Evolutionary conservation across 1,140 invertebrate genomes (phyloP), one percentile per base, ranked within the genome.

Genomic region (Brachionus asplanchnoidis): DNA sequence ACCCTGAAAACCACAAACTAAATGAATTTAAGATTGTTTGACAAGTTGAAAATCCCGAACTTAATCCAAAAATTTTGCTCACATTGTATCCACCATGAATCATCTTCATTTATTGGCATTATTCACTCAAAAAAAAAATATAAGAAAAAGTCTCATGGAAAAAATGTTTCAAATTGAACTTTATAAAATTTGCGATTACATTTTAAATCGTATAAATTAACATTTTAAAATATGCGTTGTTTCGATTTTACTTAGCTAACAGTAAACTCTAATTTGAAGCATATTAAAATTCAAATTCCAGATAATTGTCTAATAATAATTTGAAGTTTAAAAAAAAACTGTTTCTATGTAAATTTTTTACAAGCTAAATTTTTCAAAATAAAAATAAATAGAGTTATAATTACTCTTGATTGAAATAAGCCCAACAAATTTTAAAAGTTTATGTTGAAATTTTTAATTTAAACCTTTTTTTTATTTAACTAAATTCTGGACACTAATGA

Each of bases 241-340:
- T 5, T 60, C 17, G 53, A 26, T 60, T 20, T 60, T 60, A 9
- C 53, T 60, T 60, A 17, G 50, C 50, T 56, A 26, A 60, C 53
- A 60, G 53, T 20, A 17, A 60, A 26, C 53, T 60, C 53, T 14
- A 60, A 60, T 60, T 60, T 60, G 53, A 23, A 60, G 53, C 53
- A 60, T 60, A 60, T 60, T 60, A 60, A 60, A 60, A 60, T 60
- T 60, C 20, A 20, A 23, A 60, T 60, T 60, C 17, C 53, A 60
- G 53, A 60, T 60, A 60, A 60, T 60, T 60, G 53, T 60, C 53
- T 60, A 60, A 60, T 60, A 60, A 60, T 60, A 60, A 60, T 60
- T 60, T 60, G 1, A 8, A 23, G 53, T 23, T 20, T 60, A 0
- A 0, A 60, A 60, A 23, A 60, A 9, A 60, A 60, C 53, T 60